These are phyloP conservation scores for Heteropelma amictum DNA, from an alignment of 2,888 invertebrate species.

Conservation along the genomic window DNA sequence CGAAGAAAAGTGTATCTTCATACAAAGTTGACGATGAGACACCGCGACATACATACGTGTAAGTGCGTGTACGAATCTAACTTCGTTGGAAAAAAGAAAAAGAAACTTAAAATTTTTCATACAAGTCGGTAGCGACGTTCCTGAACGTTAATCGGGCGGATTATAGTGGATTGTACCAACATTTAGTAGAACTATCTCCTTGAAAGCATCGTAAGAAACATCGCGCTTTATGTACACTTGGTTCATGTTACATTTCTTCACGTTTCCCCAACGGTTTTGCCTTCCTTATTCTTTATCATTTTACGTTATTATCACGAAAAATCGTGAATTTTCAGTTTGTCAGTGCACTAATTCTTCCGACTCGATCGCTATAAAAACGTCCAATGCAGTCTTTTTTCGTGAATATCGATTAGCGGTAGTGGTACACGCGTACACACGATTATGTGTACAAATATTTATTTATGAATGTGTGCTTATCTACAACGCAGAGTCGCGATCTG, in stretches of 20 bases:
- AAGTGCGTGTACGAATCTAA: slow-evolving; percentile 14
- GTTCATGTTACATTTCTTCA: not conserved
- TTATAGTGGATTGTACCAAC: slow-evolving; percentile 60
- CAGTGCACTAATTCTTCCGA: not conserved
- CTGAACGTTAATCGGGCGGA: slow-evolving; percentile 63
- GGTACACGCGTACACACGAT: slow-evolving; percentile 28
- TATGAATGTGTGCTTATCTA: too few relatives aligned
- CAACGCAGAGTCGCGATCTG: too few relatives aligned
- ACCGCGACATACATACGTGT: not conserved
- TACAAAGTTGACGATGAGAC: too few relatives aligned
- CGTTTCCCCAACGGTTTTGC: not conserved
- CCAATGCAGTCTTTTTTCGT: slow-evolving; percentile 42
- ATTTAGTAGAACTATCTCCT: slow-evolving; percentile 42
- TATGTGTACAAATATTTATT: not conserved
- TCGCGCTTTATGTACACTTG: slow-evolving; percentile 47
- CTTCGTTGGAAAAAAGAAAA: slow-evolving; percentile 30
- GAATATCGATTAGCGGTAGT: slow-evolving; percentile 28
- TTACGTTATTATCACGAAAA: not conserved
- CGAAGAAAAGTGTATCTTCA: too few relatives aligned
- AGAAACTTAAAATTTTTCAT: slow-evolving; percentile 26
- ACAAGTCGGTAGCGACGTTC: slow-evolving; percentile 39
- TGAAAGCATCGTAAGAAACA: slow-evolving; percentile 49
- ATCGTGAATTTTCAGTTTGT: not conserved
- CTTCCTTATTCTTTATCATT: not conserved
- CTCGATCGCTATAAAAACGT: not conserved